phyloP scores from a whole-genome alignment of 2,888 invertebrate species.

The Seira sanloemensis region DNA sequence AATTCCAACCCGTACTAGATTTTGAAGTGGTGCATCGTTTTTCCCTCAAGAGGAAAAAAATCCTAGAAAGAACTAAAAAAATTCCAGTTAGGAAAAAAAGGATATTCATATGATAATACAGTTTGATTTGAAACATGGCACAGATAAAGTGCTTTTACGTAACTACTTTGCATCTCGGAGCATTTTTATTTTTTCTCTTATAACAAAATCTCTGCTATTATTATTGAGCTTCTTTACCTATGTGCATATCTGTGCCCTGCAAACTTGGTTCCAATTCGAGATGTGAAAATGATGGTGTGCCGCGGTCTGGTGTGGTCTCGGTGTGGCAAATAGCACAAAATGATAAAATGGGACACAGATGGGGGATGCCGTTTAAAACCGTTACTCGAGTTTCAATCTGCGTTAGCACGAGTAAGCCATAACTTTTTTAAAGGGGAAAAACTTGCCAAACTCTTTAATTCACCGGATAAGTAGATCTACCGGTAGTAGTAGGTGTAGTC shows the following conservation, averaged over 20 bases:
- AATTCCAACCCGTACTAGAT: conserved; percentile 33
- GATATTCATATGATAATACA: neutral
- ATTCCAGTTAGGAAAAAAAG: neutral
- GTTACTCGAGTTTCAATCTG: too few species aligned
- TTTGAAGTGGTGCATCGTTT: conserved; percentile 45
- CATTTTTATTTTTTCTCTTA: too few species aligned
- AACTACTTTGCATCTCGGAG: too few species aligned
- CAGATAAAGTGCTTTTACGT: too few species aligned
- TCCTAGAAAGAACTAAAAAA: neutral
- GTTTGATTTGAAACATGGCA: neutral
- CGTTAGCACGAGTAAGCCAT: too few species aligned
- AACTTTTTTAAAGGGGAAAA: too few species aligned
- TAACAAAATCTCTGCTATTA: too few species aligned
- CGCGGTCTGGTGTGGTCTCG: neutral
- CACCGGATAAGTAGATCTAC: too few species aligned
- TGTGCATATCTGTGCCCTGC: too few species aligned
- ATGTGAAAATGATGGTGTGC: neutral
- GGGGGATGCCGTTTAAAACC: conserved; percentile 31
- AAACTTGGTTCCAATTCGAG: neutral
- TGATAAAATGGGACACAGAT: conserved; percentile 34
- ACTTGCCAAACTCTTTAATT: too few species aligned
- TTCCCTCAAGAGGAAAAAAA: neutral
- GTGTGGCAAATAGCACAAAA: conserved; percentile 10
- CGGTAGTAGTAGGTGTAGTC: too few species aligned
- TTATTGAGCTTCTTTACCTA: neutral